Base-by-base conservation (phyloP, 2,888 invertebrate genomes). In the Plebejus anna region DNA sequence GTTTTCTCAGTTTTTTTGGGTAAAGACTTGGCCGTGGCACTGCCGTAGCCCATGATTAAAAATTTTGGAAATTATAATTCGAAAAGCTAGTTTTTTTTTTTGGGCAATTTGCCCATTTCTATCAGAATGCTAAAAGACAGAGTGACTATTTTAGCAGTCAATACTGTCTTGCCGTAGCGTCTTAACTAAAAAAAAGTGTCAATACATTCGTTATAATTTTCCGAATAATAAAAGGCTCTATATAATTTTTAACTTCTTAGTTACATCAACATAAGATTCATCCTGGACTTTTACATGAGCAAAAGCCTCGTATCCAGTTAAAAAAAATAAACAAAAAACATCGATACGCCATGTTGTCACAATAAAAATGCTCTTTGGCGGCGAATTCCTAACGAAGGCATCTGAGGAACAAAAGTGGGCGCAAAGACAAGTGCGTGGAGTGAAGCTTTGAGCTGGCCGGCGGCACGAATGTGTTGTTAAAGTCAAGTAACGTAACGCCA, bases 331-430 rank as follows among this genome's bases (percentile, higher is more conserved):
- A 59, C 32, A 59, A 28, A 61, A 61, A 28, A 28, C 61, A 61
- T 61, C 22, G 61, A 28, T 61, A 11, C 28, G 4, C 51, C 51
- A 51, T 51, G 51, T 51, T 66, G 61, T 32, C 61, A 66, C 61
- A 28, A 66, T 66, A 66, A 66, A 66, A 66, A 66, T 66, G 61
- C 32, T 66, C 61, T 32, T 32, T 66, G 61, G 28, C 61, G 61
- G 61, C 28, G 32, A 66, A 66, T 32, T 66, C 61, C 61, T 66
- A 66, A 66, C 61, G 61, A 66, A 66, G 61, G 61, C 61, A 66
- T 66, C 61, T 66, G 61, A 66, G 61, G 61, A 66, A 66, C 61
- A 66, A 66, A 66, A 66, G 59, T 59, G 28, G 61, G 32, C 28
- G 28, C 61, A 66, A 66, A 66, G 61, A 66, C 61, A 28, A 66